These are phyloP conservation scores for Melanaphis sacchari DNA, from an alignment of 1,140 invertebrate genomes.

Conservation along the genomic window DNA sequence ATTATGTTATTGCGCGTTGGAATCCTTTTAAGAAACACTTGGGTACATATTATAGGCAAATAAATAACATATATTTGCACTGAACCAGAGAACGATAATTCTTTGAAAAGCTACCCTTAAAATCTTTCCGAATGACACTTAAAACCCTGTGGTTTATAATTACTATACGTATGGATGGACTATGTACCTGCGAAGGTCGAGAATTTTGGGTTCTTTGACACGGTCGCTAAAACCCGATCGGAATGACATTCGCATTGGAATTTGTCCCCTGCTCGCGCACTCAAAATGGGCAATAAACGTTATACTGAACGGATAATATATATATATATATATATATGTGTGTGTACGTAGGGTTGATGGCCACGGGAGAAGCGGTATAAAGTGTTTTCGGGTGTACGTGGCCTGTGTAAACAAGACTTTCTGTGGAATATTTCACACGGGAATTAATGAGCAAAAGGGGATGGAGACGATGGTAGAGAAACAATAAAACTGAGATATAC, in stretches of 20 bases:
- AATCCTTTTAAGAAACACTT: neutral
- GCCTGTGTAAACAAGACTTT: constrained; percentile 57
- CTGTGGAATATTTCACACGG: constrained; percentile 46
- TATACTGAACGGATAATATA: constrained; percentile 15
- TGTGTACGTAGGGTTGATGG: neutral
- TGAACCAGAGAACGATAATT: neutral
- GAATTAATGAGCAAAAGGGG: constrained; percentile 55
- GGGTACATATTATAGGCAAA: neutral
- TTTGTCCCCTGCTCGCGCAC: neutral
- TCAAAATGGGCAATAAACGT: constrained; percentile 47
- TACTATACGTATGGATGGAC: neutral
- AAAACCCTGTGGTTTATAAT: neutral
- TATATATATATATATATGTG: neutral
- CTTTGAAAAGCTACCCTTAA: neutral
- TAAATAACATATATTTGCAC: neutral
- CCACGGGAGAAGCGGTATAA: neutral
- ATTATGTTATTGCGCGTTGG: neutral
- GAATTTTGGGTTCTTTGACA: constrained; percentile 37
- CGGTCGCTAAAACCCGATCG: constrained; percentile 46
- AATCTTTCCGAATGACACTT: neutral
- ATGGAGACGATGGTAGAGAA: constrained; percentile 25
- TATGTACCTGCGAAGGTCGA: neutral
- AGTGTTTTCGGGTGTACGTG: constrained; percentile 54
- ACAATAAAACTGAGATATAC: constrained; percentile 57
- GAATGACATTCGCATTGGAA: constrained; percentile 49